Conservation (phyloP, 2,797 vertebrate genomes). For the Melanitta fusca region DNA sequence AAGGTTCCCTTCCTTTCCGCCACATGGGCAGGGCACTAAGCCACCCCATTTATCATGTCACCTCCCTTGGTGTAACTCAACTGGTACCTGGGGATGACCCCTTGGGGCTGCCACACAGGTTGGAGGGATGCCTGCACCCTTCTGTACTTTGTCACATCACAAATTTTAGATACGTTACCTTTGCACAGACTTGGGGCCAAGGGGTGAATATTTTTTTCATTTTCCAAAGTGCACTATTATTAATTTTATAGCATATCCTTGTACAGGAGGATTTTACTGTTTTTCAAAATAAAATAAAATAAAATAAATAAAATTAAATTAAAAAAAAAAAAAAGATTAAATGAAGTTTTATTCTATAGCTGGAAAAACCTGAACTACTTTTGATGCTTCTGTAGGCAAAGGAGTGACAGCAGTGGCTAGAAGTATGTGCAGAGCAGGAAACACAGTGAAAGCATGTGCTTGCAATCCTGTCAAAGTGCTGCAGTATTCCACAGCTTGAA, state of each 20-base stretch:
- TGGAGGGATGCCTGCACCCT: neutral
- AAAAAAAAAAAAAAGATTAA: too few species aligned
- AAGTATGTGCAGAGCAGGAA: accelerated
- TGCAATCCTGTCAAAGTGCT: neutral
- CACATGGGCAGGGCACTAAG: neutral
- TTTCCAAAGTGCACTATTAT: neutral
- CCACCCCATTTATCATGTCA: accelerated
- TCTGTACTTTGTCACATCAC: neutral
- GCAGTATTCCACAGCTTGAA: neutral
- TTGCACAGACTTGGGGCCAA: neutral
- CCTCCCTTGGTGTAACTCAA: accelerated
- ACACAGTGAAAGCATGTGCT: accelerated
- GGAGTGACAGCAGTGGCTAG: neutral
- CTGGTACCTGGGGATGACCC: neutral
- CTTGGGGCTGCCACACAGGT: accelerated
- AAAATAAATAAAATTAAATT: too few species aligned
- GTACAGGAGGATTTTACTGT: neutral
- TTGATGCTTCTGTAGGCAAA: neutral
- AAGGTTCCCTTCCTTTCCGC: neutral
- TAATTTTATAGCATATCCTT: neutral
- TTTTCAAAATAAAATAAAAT: neutral
- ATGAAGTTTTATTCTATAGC: neutral
- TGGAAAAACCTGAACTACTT: neutral
- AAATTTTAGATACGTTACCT: neutral
- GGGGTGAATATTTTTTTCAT: accelerated